Evolutionary conservation across 2,113 vertebrate species (phyloP), one percentile per base, ranked within the genome.

Genomic region (Aix galericulata): DNA sequence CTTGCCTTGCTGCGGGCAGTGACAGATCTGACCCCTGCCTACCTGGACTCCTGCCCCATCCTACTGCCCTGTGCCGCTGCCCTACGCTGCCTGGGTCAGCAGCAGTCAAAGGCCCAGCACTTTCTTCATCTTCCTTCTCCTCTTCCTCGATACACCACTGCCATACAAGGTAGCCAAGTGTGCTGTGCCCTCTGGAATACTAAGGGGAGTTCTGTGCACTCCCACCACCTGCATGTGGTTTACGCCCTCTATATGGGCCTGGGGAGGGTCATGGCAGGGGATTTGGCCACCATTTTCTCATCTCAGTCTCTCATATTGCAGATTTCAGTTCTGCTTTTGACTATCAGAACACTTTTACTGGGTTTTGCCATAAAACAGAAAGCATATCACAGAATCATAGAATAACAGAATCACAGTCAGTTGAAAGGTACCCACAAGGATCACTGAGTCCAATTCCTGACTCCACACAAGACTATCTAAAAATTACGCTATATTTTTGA

Each of bases 111-210:
- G 26, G 60, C 34, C 60, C 34, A 36, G 34, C 34, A 62, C 15
- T 15, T 62, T 60, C 59, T 23, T 60, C 58, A 34, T 36, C 34
- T 34, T 36, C 34, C n/a, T 36, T 34, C 26, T 76, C 59, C 36
- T 74, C 0, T 0, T 74, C 0, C 0, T 31, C 4, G 4, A 21
- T 26, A n/a, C 14, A 32, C 14, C 17, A 46, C 22, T 69, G 44
- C 22, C 32, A 50, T 11, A 7, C 4, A 4, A 23, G 60, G 23
- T 62, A n/a, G 59, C 59, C 22, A 36, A 36, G 59, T 26, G 14
- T 27, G 52, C 26, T 16, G 15, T 25, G 60, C 34, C 60, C 60
- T 36, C 34, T 11, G 26, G 11, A 13, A 17, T n/a, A 71, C 17
- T 11, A 23, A 36, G 44, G 67, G 16, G 46, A 36, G 11, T 23